Conservation (phyloP, 2,113 vertebrate genomes). For the Alethe castanea region DNA sequence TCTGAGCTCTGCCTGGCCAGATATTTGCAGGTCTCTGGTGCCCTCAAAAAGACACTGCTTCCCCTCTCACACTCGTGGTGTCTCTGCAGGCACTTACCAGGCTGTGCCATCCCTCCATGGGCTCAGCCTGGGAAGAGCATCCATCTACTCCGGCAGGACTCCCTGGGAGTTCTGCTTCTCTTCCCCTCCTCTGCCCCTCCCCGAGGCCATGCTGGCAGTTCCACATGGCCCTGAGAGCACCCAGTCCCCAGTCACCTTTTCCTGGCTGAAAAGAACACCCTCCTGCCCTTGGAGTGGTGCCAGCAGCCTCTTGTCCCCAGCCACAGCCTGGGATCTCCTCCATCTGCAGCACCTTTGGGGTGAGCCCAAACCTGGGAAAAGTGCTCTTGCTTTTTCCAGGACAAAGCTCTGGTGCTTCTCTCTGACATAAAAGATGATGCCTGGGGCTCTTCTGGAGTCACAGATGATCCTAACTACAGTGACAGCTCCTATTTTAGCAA, state of each 20-base stretch:
- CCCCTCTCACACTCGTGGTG: fast-evolving
- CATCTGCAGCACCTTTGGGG: background rate
- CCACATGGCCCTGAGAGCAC: fast-evolving
- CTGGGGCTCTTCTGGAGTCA: background rate
- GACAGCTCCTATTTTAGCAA: background rate
- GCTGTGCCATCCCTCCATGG: background rate
- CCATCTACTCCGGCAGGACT: background rate
- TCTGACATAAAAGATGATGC: background rate
- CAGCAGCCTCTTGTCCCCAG: background rate
- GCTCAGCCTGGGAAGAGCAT: background rate
- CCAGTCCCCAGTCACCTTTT: background rate
- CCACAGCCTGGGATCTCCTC: background rate
- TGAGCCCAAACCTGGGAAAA: background rate
- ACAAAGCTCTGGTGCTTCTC: background rate
- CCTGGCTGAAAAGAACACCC: background rate
- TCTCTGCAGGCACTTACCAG: background rate
- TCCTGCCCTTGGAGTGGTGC: background rate
- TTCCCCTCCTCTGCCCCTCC: background rate
- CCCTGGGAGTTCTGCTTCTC: background rate
- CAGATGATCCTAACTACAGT: background rate
- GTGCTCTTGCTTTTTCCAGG: background rate
- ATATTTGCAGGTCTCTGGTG: background rate
- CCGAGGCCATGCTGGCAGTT: background rate
- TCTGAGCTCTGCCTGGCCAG: background rate
- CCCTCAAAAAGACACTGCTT: background rate